Base-by-base conservation (phyloP, 2,797 vertebrate species). In the Malurus splendens region DNA sequence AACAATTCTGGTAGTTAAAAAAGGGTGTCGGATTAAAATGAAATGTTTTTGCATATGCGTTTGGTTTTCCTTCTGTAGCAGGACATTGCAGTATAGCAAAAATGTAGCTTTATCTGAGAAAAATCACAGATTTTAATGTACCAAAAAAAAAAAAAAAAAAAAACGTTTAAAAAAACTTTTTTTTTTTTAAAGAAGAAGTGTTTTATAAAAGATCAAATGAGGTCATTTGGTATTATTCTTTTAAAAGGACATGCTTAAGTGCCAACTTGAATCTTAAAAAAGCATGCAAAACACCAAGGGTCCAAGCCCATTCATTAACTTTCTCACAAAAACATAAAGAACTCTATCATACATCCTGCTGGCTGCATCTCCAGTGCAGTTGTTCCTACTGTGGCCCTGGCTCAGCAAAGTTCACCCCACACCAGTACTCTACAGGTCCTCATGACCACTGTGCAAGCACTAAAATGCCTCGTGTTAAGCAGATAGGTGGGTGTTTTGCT, bases 191-290 rank as follows among this genome's bases (percentile, higher is more conserved):
- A 90, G 73, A 85, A 88, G 90, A 94, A 84, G 78, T 89, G 87
- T 95, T 96, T 93, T 92, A 55, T 96, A 89, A 96, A 95, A 93
- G 91, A 97, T 96, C 86, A 89, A 87, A 96, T 94, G 92, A 97
- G 96, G 96, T 97, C 96, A 93, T 76, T 93, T 82, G 90, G 68
- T 91, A 91, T 90, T 77, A 96, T 84, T 91, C 77, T 91, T 94
- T 76, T 55, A 93, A 95, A 95, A 92, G 82, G 93, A 95, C 91
- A 96, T 95, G 91, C 89, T 91, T 88, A 93, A 96, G 95, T 95
- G 96, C 95, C 96, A 95, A 91, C 90, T 93, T 84, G 86, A 92
- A 86, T 94, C 93, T 96, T 94, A 70, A 82, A 94, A 86, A 94
- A 89, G 85, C 75, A 95, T 94, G 96, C 95, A 96, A 86, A 93